These are phyloP conservation scores for Chloroceryle inda DNA, from an alignment of 2,797 vertebrate genomes.

Conservation along the genomic window DNA sequence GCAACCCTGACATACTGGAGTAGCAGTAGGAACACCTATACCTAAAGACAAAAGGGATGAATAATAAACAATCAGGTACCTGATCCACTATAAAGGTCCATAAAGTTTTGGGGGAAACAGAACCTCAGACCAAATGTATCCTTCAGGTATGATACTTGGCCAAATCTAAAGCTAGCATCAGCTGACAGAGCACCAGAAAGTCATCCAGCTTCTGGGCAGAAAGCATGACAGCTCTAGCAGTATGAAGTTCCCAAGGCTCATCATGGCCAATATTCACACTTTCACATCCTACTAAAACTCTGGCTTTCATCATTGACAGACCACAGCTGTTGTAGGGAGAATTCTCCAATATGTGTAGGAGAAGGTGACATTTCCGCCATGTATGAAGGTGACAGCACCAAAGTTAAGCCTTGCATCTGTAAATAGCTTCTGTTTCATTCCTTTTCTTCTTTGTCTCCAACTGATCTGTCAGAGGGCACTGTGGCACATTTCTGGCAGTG, in stretches of 20 bases:
- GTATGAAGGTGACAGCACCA: not conserved
- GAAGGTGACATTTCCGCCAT: constrained; percentile 24
- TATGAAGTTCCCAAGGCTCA: not conserved
- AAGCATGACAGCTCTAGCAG: not conserved
- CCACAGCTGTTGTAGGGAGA: constrained; percentile 31
- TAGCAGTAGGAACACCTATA: not conserved
- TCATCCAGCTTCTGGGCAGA: not conserved
- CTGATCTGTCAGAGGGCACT: not conserved
- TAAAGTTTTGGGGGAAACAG: not conserved
- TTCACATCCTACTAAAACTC: constrained; percentile 29
- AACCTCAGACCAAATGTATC: not conserved
- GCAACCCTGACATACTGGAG: not conserved
- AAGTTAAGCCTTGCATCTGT: constrained; percentile 17
- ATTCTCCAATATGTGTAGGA: not conserved
- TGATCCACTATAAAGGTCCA: not conserved
- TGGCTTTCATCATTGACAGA: not conserved
- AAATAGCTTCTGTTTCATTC: constrained; percentile 6
- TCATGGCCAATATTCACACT: constrained; percentile 17
- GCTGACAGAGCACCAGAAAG: not conserved
- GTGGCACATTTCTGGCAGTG: not conserved
- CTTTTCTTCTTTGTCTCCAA: not conserved
- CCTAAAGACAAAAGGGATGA: not conserved
- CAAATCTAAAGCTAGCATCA: not conserved
- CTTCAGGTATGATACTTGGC: not conserved
- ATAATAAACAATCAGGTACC: not conserved